Base-by-base conservation (phyloP, 2,888 invertebrate genomes). In the Stegana nigrithorax region DNA sequence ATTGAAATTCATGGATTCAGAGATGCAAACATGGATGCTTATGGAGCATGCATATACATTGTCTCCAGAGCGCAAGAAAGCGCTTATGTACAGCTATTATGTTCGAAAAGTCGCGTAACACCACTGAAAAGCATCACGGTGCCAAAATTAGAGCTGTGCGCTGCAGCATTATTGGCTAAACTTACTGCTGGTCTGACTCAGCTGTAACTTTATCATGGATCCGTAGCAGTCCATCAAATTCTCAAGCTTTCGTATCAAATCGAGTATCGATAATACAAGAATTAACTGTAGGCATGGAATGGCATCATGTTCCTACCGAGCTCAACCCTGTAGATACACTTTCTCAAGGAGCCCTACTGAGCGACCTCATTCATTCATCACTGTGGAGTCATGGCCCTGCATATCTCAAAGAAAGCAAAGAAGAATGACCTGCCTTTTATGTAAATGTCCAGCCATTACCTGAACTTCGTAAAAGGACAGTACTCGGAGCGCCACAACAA, bases 1-100 rank as follows among this genome's bases (percentile, higher is more conserved):
- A 36, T 14, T 25, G 58, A 63, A 42, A 14, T 66, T 4, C 60
- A 65, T 32, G 60, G 29, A 51, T 63, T 65, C 25, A 62, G 56
- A 8, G 47, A 47, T 47, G 47, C 47, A 5, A 47, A 21, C 14
- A 6, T 47, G 14, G 7, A 8, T 7, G 47, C 23, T 21, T 47
- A 12, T 47, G 63, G 60, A 26, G n/a, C n/a, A n/a, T n/a, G n/a
- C n/a, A n/a, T n/a, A n/a, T n/a, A n/a, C n/a, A n/a, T n/a, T n/a
- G n/a, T n/a, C n/a, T n/a, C n/a, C n/a, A n/a, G n/a, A n/a, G n/a
- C n/a, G n/a, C n/a, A n/a, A n/a, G n/a, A n/a, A 61, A 57, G 23
- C 59, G 7, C 17, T n/a, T 14, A 7, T 17, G 12, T 44, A n/a
- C 17, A 7, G 12, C 4, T 6, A 5, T n/a, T 60, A 6, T 60